Base-by-base conservation (phyloP, 2,888 invertebrate genomes). In the Himalopsyche kuldschensis region DNA sequence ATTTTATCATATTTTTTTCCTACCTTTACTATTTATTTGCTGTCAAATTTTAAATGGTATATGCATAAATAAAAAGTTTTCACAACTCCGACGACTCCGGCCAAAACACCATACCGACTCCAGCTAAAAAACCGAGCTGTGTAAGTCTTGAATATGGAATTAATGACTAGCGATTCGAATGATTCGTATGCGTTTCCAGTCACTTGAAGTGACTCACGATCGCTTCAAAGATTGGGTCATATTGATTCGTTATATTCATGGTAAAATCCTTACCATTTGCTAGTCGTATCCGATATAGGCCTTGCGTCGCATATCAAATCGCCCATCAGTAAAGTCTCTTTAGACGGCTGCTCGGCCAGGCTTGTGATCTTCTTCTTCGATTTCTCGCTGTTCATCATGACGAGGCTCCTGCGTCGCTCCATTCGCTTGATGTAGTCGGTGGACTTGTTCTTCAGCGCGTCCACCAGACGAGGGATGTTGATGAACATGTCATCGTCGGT, bases 401-500 rank as follows among this genome's bases (percentile, higher is more conserved):
- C 32, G 41, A 17, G 24, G 11, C 46, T 15, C 41, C 32, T n/a
- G 20, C 27, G 24, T 35, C 76, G 48, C 6, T 76, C 35, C 24
- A 55, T n/a, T 10, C 55, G 20, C 6, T 81, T 30, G 10, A 82
- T 41, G 47, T 78, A 78, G 90, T 46, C 91, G 89, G 8, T 90
- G 1, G 85, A 81, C 76, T 86, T 86, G 75, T 86, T 90, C 27
- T 87, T 89, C 27, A 94, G 88, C 80, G 91, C 92, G 48, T 90
- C 88, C 35, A 95, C 88, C 31, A 96, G 89, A 87, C 93, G 93
- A n/a, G 94, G 94, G 83, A 97, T 91, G 89, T 97, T 96, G 0
- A 97, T 93, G 88, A 95, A 97, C 91, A 96, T 96, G 87, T 97
- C 97, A 87, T 97, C 97, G 87, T 97, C 97, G 4, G 96, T 95